Evolutionary conservation across 1,140 invertebrate species (phyloP).

Genomic region (Epicauta chinensis): DNA sequence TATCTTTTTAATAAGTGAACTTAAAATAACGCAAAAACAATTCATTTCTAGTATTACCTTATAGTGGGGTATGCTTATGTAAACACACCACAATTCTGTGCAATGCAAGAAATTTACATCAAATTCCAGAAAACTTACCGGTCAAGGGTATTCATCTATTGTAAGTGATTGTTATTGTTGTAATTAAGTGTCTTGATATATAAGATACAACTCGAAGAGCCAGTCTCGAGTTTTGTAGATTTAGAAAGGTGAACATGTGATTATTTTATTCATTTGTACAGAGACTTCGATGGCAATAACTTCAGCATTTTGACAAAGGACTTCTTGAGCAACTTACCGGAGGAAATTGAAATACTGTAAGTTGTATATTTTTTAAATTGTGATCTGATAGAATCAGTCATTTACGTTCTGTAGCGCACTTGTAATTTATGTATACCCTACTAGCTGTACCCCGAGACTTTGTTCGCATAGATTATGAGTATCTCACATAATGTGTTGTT

Average conservation of each 20-base stretch:
- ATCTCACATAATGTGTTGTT: too few relatives aligned
- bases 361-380: too few relatives aligned
- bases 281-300: constrained; percentile 25
- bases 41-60: constrained; percentile 17
- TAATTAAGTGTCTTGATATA: too few relatives aligned
- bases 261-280: constrained; percentile 1
- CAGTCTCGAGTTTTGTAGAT: too few relatives aligned
- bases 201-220: too few relatives aligned
- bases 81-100: constrained; percentile 19
- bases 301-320: constrained; percentile 10
- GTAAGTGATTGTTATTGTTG: constrained; percentile 18
- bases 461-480: too few relatives aligned
- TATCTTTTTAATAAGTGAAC: constrained; percentile 2
- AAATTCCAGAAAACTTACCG: constrained; percentile 21
- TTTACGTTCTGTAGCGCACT: too few relatives aligned
- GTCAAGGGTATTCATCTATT: constrained; percentile 17
- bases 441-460: too few relatives aligned
- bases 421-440: too few relatives aligned
- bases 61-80: constrained; percentile 23
- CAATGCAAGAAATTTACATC: constrained; percentile 16
- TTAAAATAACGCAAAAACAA: not conserved
- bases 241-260: too few relatives aligned
- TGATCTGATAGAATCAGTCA: too few relatives aligned
- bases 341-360: constrained; percentile 20
- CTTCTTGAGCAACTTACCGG: constrained; percentile 15